Evolutionary conservation across 2,888 invertebrate species (phyloP).

Genomic region (Parochlus steinenii): DNA sequence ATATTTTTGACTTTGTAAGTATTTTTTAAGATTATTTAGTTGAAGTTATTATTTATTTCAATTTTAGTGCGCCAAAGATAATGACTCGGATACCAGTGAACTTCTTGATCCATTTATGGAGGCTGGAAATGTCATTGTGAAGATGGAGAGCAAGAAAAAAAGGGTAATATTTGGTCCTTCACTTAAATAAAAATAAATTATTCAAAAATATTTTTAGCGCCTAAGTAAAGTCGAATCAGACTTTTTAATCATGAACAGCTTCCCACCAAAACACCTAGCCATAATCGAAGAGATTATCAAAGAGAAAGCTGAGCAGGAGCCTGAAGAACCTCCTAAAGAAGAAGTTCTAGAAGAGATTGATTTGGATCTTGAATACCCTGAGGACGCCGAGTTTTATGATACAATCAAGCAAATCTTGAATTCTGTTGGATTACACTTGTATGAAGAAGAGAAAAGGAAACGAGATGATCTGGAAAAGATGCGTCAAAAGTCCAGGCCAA

Average conservation of each 20-base stretch:
- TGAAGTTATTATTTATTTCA: no score
- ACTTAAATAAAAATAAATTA: no score
- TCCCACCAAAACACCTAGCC: conserved; percentile 4
- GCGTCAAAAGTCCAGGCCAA: not conserved
- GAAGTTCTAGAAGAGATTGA: conserved; percentile 1
- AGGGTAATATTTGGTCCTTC: no score
- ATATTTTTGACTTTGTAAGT: conserved; percentile 6
- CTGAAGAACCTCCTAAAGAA: conserved; percentile 4
- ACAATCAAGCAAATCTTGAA: no score
- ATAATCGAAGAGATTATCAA: conserved; percentile 2
- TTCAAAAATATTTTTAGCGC: no score
- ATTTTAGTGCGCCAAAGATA: conserved; percentile 2
- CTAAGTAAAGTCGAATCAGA: conserved; percentile 10
- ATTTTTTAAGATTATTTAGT: no score
- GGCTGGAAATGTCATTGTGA: not conserved
- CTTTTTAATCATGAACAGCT: conserved; percentile 7
- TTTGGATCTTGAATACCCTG: not conserved
- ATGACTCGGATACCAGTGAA: conserved; percentile 1
- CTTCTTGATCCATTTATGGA: conserved; percentile 8
- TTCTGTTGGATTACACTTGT: conserved; percentile 1
- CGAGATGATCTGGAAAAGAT: not conserved
- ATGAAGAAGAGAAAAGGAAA: conserved; percentile 6
- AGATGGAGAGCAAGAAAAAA: conserved; percentile 5
- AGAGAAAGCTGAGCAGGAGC: not conserved
- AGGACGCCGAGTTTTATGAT: no score